Evolutionary conservation across 2,113 vertebrate species (phyloP).

Genomic region (Tachysurus fulvidraco): DNA sequence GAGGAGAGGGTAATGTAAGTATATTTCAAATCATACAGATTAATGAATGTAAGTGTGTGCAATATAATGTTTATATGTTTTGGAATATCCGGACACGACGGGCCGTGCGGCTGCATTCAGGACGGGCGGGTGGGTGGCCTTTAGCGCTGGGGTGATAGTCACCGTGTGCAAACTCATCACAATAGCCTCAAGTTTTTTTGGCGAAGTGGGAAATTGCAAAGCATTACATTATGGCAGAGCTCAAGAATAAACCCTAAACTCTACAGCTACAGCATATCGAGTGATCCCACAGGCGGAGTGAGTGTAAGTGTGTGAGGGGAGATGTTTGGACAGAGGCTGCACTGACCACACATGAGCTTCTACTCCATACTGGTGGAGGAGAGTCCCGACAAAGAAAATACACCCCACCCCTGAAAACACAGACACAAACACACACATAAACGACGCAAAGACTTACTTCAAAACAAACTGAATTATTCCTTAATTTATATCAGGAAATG

Average conservation of each 20-base stretch:
- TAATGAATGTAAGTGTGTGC: background rate
- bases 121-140: background rate
- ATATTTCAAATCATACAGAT: background rate
- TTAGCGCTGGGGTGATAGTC: background rate
- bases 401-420: constrained; percentile 14
- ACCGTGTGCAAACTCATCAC: background rate
- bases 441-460: background rate
- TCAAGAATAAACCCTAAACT: background rate
- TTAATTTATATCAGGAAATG: background rate
- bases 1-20: too few relatives aligned
- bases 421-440: constrained; percentile 25
- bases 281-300: background rate
- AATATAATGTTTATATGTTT: background rate
- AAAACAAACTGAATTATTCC: background rate
- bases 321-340: background rate
- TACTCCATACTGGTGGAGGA: background rate
- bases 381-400: constrained; percentile 26
- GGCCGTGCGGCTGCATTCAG: too few relatives aligned
- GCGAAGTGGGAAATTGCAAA: background rate
- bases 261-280: constrained; percentile 12
- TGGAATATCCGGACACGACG: background rate
- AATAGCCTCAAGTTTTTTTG: constrained; percentile 10
- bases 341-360: constrained; percentile 1
- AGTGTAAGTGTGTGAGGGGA: background rate
- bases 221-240: constrained; percentile 15